phyloP scores from a whole-genome alignment of 2,113 vertebrate genomes.

The Crypturellus undulatus region DNA sequence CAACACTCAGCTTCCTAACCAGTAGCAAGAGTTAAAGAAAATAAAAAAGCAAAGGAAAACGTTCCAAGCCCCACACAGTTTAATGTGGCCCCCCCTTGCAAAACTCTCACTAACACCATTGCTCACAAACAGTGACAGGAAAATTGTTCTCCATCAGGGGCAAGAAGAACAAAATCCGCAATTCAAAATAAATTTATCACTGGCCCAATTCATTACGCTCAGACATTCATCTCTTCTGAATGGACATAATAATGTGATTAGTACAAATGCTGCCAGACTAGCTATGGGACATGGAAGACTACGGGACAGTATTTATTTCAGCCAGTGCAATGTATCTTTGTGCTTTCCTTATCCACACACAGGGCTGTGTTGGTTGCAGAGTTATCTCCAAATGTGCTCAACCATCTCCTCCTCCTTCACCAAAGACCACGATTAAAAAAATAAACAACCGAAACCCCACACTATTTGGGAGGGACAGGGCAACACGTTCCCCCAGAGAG shows the following conservation, averaged over 20 bases:
- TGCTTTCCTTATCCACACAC: background rate
- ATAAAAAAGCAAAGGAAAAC: background rate
- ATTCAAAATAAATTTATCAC: constrained; percentile 12
- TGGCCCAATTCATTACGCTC: background rate
- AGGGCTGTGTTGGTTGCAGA: background rate
- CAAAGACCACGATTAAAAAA: background rate
- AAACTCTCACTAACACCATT: background rate
- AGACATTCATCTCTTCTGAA: background rate
- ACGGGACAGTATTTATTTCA: background rate
- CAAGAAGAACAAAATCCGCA: background rate
- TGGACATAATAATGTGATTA: background rate
- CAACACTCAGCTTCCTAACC: background rate
- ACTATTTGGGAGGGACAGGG: too few relatives aligned
- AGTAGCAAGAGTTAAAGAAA: background rate
- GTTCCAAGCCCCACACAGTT: background rate
- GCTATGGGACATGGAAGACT: background rate
- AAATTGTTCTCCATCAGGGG: background rate
- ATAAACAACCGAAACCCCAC: too few relatives aligned
- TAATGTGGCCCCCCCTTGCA: background rate
- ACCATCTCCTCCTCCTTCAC: background rate
- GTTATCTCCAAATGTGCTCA: background rate
- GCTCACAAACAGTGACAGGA: background rate
- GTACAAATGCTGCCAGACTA: background rate
- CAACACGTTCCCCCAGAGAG: background rate
- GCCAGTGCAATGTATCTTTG: background rate